Evolutionary conservation across 1,140 invertebrate genomes (phyloP), one percentile per base, ranked within the genome.

Genomic region (Aphaenogaster ashmeadi): DNA sequence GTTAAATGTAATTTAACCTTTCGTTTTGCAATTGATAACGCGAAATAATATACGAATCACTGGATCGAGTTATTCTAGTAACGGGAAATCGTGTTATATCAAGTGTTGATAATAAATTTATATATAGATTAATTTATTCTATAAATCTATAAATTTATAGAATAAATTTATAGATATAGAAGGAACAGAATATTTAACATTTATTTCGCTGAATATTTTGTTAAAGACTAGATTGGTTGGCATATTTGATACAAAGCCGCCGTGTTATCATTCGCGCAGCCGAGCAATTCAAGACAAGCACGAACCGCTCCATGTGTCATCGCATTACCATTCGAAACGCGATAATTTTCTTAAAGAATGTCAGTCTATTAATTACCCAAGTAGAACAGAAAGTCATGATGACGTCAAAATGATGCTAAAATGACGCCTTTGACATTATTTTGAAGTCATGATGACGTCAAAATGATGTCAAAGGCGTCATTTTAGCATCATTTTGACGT

Each of bases 61-160:
- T 0, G 4, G 4, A 33, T 33, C 13, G 27, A 13, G 11, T 67
- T 41, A 67, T 44, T 67, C n/a, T 13, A 67, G 4, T 44, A 67
- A 44, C 38, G 2, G 11, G 0, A 66, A 38, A 66, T 0, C 2
- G n/a, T 44, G 38, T 44, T 67, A 67, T 3, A 66, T 41, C 33
- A 18, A 66, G 33, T 21, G 21, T 67, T 41, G 64, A 66, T 41
- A 41, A 66, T 66, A 21, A 44, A 41, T 67, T 44, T 67, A 27
- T 27, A 27, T 27, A 27, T 27, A 27, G 21, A 27, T 27, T 27
- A 0, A 27, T 27, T 27, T 27, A 27, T 27, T 27, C 21, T 27
- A 27, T 27, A 27, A 27, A 27, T 27, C 21, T 27, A 27, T 27
- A 27, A 27, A 27, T 27, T 27, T 27, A 27, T 27, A 27, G 21